Evolutionary conservation across 1,140 invertebrate species (phyloP), one percentile per base, ranked within the genome.

Genomic region (Lasioglossum albipes): DNA sequence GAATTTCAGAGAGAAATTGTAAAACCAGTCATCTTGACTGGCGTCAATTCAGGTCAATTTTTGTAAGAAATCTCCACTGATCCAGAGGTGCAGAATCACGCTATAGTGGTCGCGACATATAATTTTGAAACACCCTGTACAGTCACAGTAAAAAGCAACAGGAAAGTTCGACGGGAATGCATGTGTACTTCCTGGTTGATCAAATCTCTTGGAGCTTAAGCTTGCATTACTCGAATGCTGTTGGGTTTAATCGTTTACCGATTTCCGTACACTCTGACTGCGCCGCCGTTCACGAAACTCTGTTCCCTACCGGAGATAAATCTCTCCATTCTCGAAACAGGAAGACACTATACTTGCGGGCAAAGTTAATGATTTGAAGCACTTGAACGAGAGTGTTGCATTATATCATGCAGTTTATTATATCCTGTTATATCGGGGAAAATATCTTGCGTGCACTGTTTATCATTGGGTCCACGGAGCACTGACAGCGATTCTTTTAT

Each of bases 211-310:
- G 13, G 5, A 31, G 62, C 52, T 73, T 22, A 13, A 45, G 62
- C 41, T 67, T 61, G 41, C 57, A 57, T 65, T 49, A 79, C 59
- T 54, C 45, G 69, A 65, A 52, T 69, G 6, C n/a, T 45, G 59
- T 36, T 64, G 62, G 62, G 62, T 54, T 83, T 83, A 81, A 83
- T 83, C 67, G 82, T 75, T 83, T 83, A 36, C 72, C 82, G 49
- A 83, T 83, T 80, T 83, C 81, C 78, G 78, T 16, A 49, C 27
- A 10, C 67, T 54, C 52, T n/a, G 31, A 67, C 57, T 70, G 49
- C 45, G 18, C 10, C 31, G 12, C 27, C 27, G 62, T 64, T 64
- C 27, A 64, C 27, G 18, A 45, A 67, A 67, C 41, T 67, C 41
- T 16, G 10, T 22, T 45, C 36, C 16, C 41, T 36, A 36, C 66